Evolutionary conservation across 2,888 invertebrate genomes (phyloP), one percentile per base, ranked within the genome.

Genomic region (Venusia cambrica): DNA sequence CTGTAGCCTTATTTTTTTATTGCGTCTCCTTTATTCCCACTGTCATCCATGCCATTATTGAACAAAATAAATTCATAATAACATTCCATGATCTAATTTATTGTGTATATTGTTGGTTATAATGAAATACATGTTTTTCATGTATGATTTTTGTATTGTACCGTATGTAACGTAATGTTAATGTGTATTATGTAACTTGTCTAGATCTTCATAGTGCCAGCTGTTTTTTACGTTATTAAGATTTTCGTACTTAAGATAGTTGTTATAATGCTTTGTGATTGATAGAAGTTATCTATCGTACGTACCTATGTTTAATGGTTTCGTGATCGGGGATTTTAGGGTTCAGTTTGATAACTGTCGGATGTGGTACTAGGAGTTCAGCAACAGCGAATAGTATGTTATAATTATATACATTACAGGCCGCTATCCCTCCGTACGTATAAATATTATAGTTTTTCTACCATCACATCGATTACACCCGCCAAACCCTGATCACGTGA

Each of bases 51-150:
- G 50, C 47, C 47, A 42, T 64, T 61, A 58, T 48, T 55, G 63
- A 68, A 68, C 62, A 68, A 61, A 64, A 62, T 69, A 80, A 73
- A 41, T 44, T 73, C 67, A 72, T 76, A 73, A 73, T 73, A 76
- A 85, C 85, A 87, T 87, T 87, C 85, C 85, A 87, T 81, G 79
- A 77, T 84, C 74, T 84, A 78, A 87, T 84, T 87, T 87, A 87
- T 87, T 87, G 74, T 87, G 81, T 85, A 85, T 80, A 84, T 81
- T 81, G 68, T 78, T 72, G 60, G 71, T 70, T 67, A 57, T 66
- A n/a, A 63, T 65, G 65, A 54, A 79, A 62, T 83, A 84, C 85
- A 85, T 85, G 79, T 87, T 84, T 38, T 83, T 81, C 73, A 76
- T 85, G 84, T 85, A 72, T 74, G 72, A 64, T 66, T 61, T n/a